Evolutionary conservation across 2,797 vertebrate genomes (phyloP), one percentile per base, ranked within the genome.

Genomic region (Poeciliopsis turneri): DNA sequence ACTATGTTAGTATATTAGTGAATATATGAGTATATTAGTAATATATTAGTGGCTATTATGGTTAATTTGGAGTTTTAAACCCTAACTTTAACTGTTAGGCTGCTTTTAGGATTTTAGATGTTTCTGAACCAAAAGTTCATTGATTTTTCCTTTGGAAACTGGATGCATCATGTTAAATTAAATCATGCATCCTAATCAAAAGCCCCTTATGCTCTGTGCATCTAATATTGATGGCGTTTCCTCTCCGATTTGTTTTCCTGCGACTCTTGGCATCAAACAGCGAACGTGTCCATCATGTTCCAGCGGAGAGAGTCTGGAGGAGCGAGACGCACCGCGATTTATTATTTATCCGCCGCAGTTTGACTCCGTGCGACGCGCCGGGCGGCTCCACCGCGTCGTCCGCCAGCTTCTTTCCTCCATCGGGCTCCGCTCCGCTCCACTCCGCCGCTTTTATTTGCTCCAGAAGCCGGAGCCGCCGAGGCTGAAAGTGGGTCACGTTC

Each of bases 401-500:
- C 83, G 20, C 72, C 59, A 49, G 30, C 57, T 81, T 72, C 61
- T 0, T 1, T 33, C 2, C 73, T 30, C 36, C 2, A 41, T 59
- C 49, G 5, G 15, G 71, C 71, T 77, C 11, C 6, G 71, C 71
- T 77, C 11, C 6, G 23, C 47, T 59, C 30, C 51, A 57, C 78
- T 10, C 74, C 79, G 76, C 9, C 1, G 73, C 78, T 33, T 89
- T 84, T 84, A 84, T 90, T 89, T 87, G 84, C 79, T 89, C 78
- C 25, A 12, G 82, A 30, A 64, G 82, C 88, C 88, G 81, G 85
- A 84, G 90, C 91, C 75, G 72, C 74, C 69, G 80, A 81, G 47
- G 49, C 66, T 78, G 78, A 84, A 94, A 92, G 55, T 93, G 90
- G 92, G 92, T 92, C 93, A 92, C 86, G 84, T 87, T 88, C 84